Evolutionary conservation across 2,888 invertebrate species (phyloP), one percentile per base, ranked within the genome.

Genomic region (Netelia inedita): DNA sequence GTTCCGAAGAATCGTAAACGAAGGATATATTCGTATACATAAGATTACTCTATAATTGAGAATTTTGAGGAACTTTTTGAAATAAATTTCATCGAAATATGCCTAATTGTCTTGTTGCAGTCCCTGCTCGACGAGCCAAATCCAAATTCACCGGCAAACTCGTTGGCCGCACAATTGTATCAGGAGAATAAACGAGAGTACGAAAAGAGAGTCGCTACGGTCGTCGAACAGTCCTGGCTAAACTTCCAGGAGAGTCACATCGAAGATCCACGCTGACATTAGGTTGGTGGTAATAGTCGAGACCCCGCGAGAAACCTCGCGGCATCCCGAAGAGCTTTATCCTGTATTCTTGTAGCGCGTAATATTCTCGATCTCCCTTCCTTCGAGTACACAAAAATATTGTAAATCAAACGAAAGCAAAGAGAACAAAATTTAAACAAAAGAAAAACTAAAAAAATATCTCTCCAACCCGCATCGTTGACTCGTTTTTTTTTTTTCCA

Each of bases 131-230:
- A 96, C 91, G 96, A 96, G 92, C 96, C 96, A 53, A 96, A 96
- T 93, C 96, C 96, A 76, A 96, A 96, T 93, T 96, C 95, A 68
- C 96, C 96, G 69, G 96, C 96, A 57, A 96, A 96, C 92, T 95
- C 95, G 87, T 92, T 95, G 87, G 96, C 96, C 46, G 96, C 96
- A 2, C 96, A 96, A 91, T 94, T 96, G 76, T 96, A 96, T 92
- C 95, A 96, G 91, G 96, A 96, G 90, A 96, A 96, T 92, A 94
- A 95, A 83, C 93, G 96, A 68, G 96, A 96, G 90, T 96, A 96
- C 91, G 96, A 96, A 92, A 96, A 96, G 91, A 94, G 95, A 91
- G 96, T 96, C 66, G 95, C 95, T 81, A 95, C 95, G 61, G 95
- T 96, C 85, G 96, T 96, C 19, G 96, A 96, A 92, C 95, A 95